phyloP scores from a whole-genome alignment of 2,888 invertebrate genomes.

The Metallyticus violacea region DNA sequence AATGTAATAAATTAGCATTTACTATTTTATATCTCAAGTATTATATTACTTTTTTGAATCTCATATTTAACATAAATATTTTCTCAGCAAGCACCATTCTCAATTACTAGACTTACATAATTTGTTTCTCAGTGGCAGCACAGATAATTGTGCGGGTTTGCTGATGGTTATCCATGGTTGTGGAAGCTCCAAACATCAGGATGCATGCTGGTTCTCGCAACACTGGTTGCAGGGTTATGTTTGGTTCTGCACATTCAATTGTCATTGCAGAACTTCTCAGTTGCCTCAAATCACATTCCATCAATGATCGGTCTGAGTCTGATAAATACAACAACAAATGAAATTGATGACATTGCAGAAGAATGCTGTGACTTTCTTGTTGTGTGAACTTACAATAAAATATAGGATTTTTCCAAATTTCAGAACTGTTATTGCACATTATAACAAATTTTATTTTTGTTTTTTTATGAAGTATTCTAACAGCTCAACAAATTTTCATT shows the following conservation, averaged over 20 bases:
- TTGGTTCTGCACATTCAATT: conserved; percentile 49
- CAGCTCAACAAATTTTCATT: no score
- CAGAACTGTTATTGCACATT: no score
- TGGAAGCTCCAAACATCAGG: conserved; percentile 40
- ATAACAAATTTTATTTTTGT: no score
- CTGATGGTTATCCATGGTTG: conserved; percentile 3
- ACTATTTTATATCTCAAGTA: neutral
- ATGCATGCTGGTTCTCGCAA: conserved; percentile 41
- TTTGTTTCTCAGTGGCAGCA: conserved; percentile 41
- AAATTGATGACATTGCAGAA: neutral
- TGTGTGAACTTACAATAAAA: no score
- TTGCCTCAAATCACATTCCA: conserved; percentile 59
- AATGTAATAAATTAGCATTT: neutral
- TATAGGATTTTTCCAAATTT: no score
- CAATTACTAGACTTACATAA: neutral
- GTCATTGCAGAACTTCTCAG: conserved; percentile 52
- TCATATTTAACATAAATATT: neutral
- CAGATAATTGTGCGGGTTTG: conserved; percentile 38
- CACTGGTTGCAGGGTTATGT: conserved; percentile 42
- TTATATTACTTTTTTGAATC: neutral
- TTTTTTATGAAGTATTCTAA: no score
- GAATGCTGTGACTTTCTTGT: no score
- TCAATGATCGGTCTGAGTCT: conserved; percentile 55
- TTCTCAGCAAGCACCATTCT: no score
- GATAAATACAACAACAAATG: neutral